Evolutionary conservation across 1,140 invertebrate genomes (phyloP), one percentile per base, ranked within the genome.

Genomic region (Alviniconcha marisindica): DNA sequence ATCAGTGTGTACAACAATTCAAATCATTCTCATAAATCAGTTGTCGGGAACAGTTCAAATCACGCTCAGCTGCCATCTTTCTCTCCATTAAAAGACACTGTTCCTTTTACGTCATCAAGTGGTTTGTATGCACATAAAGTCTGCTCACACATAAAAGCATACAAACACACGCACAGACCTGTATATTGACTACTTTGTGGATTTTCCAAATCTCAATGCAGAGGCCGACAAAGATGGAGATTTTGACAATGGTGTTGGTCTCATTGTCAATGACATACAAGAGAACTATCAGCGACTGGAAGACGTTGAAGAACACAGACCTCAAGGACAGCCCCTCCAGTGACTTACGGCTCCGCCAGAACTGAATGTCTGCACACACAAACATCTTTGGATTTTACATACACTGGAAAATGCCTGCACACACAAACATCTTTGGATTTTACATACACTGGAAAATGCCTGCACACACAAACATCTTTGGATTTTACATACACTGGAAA

Each of bases 191-290:
- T 31, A 96, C 98, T 95, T 99, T 99, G 87, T 99, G 97, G 80
- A 99, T 99, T 94, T 99, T 99, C 99, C 99, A 99, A 36, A 99
- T 94, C 94, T 99, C 99, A 91, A 99, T 99, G n/a, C 96, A 94
- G 0, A 99, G 94, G 7, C 99, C 98, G 85, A 99, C 95, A 56
- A 93, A 91, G 48, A 95, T 93, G 84, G 97, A 98, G 81, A 99
- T 96, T 88, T 96, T 95, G 36, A 99, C 96, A 85, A 99, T 95
- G 51, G 97, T 97, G 93, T 99, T 99, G 2, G 99, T 99, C 91
- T 99, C 99, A 94, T 99, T 99, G 91, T 99, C 99, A 48, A 99
- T 92, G 1, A 99, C 98, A 92, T 99, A 99, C 0, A 99, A 94
- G 0, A 99, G 93, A 2, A 99, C 98, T 85, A 99, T 96, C 1